Base-by-base conservation (phyloP, 1,140 invertebrate genomes). In the Euura saliciscinereae region DNA sequence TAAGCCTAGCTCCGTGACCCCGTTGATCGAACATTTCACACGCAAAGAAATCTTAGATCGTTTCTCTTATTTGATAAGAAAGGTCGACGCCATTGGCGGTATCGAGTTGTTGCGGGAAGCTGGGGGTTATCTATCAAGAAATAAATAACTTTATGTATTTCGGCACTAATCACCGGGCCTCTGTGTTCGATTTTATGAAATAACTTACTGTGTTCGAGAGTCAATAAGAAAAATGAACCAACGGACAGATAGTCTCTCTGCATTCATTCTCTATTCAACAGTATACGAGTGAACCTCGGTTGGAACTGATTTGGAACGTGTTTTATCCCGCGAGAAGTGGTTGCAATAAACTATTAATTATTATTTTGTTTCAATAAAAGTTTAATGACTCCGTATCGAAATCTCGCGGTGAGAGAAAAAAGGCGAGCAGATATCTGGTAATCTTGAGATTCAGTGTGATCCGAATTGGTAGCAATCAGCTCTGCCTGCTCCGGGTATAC, bases 131-230 rank as follows among this genome's bases (percentile, higher is more conserved):
- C 83, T 80, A 78, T 78, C 80, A 73, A 72, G 74, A 78, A 85
- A 85, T 81, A 85, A 86, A 84, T 82, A 85, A 85, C 78, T 85
- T 81, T 76, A 82, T 79, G 74, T 77, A 80, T 83, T 83, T 86
- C 78, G 82, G 81, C 79, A 59, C 51, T 59, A 59, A 59, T 85
- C 84, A 86, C 85, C 84, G 70, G 78, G 73, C 75, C 74, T 71
- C 68, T 76, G 76, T 75, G 82, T 83, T 84, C 82, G 81, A 85
- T 84, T 79, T 75, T 78, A 80, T 86, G 79, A 84, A 85, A 81
- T 78, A 78, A 78, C 77, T 80, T 77, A 82, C 83, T 84, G 82
- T 85, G 68, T 76, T 83, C 78, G 75, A 71, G 71, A n/a, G 45
- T 76, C 72, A 82, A 77, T 78, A 81, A 81, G 80, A 79, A 79